Evolutionary conservation across 35 echinoderm and acorn worm genomes (phyloP), one percentile per base, ranked within the genome.

Genomic region (Lytechinus pictus): DNA sequence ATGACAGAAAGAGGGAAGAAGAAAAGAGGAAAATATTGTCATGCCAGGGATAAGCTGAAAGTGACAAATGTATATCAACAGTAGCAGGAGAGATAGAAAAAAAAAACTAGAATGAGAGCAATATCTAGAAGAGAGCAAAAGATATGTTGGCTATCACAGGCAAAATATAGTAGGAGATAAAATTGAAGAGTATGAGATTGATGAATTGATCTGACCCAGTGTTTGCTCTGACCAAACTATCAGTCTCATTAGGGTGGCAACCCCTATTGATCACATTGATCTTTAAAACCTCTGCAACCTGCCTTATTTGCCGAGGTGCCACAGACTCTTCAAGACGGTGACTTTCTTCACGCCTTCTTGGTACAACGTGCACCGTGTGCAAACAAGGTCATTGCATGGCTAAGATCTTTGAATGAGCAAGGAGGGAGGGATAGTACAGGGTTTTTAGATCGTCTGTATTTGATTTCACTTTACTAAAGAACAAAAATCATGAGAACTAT

Each of bases 251-350:
- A 79, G 66, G 66, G 66, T 79, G 66, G 66, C 66, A 79, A 79
- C 66, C 66, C n/a, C 66, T 79, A 79, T 79, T 79, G 66, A 79
- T n/a, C 66, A 79, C 66, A 79, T 79, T 79, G 66, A 79, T 79
- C 66, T 79, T 79, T 79, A 79, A 79, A 24, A 19, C 66, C 66
- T n/a, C 14, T 79, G 66, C 19, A 24, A 19, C 66, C 61, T 21
- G 16, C 6, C 21, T 24, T 79, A 24, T 79, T 79, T 79, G 66
- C 66, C 1, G 21, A 79, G 66, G 66, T 16, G 66, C 21, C 19
- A 79, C 66, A 4, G 13, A 79, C 66, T 24, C 66, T n/a, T 79
- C 19, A 24, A 79, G 66, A 79, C 21, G 66, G 66, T 58, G 9
- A 79, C 66, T 79, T n/a, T 79, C 66, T 79, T 79, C 66, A 79